Conservation (phyloP, 2,113 vertebrate species). For the Acinonyx jubatus region DNA sequence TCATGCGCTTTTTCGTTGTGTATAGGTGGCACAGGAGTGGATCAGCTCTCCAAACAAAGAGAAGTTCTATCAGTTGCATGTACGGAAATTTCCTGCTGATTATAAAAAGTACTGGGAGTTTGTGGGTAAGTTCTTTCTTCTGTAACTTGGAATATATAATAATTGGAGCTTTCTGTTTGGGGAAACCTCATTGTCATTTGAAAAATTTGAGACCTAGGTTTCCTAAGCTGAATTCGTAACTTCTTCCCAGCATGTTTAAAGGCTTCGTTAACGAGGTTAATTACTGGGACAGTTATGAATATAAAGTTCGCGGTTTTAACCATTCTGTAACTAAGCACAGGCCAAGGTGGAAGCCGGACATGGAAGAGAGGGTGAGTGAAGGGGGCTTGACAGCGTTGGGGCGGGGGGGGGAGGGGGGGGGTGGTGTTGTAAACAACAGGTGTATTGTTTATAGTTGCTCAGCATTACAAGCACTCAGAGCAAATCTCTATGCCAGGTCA, state of each 20-base stretch:
- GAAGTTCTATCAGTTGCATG: conserved; percentile 74
- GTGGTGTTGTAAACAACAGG: too few relatives aligned
- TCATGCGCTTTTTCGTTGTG: conserved; percentile 35
- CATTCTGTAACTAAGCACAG: neutral
- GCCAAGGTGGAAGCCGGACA: neutral
- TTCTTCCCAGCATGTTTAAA: neutral
- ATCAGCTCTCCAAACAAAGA: conserved; percentile 77
- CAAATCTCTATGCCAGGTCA: neutral
- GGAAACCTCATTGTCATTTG: neutral
- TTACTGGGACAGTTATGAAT: neutral
- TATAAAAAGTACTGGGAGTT: conserved; percentile 84
- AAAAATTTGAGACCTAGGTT: neutral
- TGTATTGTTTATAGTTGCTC: neutral
- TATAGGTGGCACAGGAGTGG: conserved; percentile 87
- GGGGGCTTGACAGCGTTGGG: neutral
- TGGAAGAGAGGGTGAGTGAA: neutral
- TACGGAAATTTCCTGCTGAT: conserved; percentile 81
- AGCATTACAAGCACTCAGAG: neutral
- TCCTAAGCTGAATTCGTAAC: neutral
- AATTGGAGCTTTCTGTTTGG: neutral
- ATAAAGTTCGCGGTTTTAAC: neutral
- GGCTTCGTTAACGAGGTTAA: neutral
- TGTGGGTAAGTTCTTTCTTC: conserved; percentile 78
- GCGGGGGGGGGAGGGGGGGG: too few relatives aligned
- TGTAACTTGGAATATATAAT: neutral